Base-by-base conservation (phyloP, 2,797 vertebrate species). In the Lacerta viridis region DNA sequence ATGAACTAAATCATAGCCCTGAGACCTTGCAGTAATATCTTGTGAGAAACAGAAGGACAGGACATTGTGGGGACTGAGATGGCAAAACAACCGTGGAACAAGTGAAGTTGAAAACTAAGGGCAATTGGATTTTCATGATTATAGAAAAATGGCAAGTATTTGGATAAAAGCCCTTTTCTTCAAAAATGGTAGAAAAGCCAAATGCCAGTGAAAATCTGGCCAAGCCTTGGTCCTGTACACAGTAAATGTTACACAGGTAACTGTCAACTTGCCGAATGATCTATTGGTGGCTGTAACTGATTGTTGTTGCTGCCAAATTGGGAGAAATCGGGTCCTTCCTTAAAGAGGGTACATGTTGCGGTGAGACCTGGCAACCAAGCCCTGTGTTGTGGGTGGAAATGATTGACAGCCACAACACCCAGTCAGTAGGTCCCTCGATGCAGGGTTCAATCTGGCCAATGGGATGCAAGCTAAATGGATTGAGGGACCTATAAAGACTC, bases 1-100 rank as follows among this genome's bases (percentile, higher is more conserved):
- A 77, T 50, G 43, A 83, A 78, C 27, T 17, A 69, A 88, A 84
- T 61, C 50, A 29, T 61, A 84, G 68, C 39, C 39, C 39, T 72
- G 76, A 80, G 11, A 85, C 64, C 29, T 72, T 80, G 83, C 29
- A 64, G 66, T 71, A 33, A 79, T 25, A 27, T 20, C 20, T 64
- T 80, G 55, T 69, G 33, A 71, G 68, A 61, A 79, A 88, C 10
- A 72, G 61, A 78, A 69, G 43, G 29, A 3, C 25, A 78, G 18
- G 46, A 13, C 71, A 64, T 72, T 27, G 69, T 15, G 20, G 11
- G 17, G 36, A 68, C 10, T 17, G 50, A 55, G 50, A 55, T 15
- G 50, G 29, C 43, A 72, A n/a, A 10, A 10, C 25, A 64, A 11
- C 18, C 7, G 3, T 43, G 55, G 29, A 74, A 80, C 33, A 80